Base-by-base conservation (phyloP, 1,140 invertebrate species). In the Eciton burchellii region DNA sequence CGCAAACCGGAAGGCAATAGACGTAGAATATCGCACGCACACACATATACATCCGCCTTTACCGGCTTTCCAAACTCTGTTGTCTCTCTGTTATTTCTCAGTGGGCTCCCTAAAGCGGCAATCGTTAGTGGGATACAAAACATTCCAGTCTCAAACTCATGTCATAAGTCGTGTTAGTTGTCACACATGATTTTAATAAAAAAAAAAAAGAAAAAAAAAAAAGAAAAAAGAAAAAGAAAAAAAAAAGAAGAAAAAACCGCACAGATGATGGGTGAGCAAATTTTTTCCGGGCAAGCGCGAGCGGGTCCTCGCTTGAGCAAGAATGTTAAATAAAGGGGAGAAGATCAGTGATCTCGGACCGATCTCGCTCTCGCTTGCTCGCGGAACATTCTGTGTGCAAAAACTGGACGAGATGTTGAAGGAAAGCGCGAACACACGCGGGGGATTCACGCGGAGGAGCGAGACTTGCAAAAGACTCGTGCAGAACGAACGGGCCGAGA, bases 121-220 rank as follows among this genome's bases (percentile, higher is more conserved):
- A 19, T 56, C 35, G 43, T 74, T 76, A 76, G 59, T 76, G 65
- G 14, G 29, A 19, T 73, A 56, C n/a, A 63, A n/a, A 47, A 41
- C 43, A 76, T 65, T 65, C 72, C 26, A 63, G 4, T 19, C 63
- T 29, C 4, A 29, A 19, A 62, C 56, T 62, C 62, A 74, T 24
- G 14, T 60, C 14, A 56, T 72, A 72, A 72, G n/a, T n/a, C n/a
- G n/a, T 72, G 16, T 62, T 74, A 62, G 26, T 72, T 74, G 11
- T 59, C 52, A 73, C 19, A 41, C 19, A 59, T 45, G 29, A 35
- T 35, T 35, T 35, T 35, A 35, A 35, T 35, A 35, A 35, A 35
- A 6, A 35, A n/a, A n/a, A n/a, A n/a, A n/a, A n/a, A n/a, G n/a
- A n/a, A n/a, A n/a, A n/a, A n/a, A n/a, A n/a, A n/a, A n/a, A n/a